Percentiles rank a stretch among this genome's conserved stretches.
These are phyloP conservation scores for Ophion slaviceki DNA, from an alignment of 2,888 invertebrate species.

Conservation along the genomic window DNA sequence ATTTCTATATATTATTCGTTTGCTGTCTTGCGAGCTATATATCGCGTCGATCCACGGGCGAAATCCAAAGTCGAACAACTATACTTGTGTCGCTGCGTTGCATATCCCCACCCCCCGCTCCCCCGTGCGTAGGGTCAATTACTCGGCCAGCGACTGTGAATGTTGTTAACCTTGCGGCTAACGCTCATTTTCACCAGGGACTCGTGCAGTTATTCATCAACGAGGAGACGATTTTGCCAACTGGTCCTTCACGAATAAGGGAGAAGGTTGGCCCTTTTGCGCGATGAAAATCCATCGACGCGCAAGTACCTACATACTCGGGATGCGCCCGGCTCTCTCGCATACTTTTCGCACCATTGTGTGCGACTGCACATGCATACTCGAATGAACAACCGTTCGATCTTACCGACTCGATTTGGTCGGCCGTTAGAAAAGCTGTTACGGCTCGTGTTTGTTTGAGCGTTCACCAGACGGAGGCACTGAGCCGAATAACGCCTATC, in stretches of 20 bases:
- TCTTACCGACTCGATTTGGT: conserved; percentile 62
- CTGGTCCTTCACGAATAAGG: conserved; percentile 4
- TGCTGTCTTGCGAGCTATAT: too few relatives aligned
- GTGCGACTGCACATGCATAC: neutral
- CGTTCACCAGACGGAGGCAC: conserved; percentile 81
- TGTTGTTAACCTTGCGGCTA: conserved; percentile 76
- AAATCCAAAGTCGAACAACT: conserved; percentile 20
- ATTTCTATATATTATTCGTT: too few relatives aligned
- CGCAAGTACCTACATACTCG: too few relatives aligned
- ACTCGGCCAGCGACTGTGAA: conserved; percentile 66
- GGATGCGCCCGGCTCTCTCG: too few relatives aligned
- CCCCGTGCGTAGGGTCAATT: neutral
- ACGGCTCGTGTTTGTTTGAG: conserved; percentile 59
- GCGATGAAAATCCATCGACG: neutral
- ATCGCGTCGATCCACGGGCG: neutral
- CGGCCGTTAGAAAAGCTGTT: conserved; percentile 22
- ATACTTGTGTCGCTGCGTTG: too few relatives aligned
- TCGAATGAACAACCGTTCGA: conserved; percentile 31
- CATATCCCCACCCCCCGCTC: too few relatives aligned
- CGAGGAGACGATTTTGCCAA: conserved; percentile 1
- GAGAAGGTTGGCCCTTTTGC: neutral
- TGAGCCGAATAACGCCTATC: conserved; percentile 43
- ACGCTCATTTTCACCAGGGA: conserved; percentile 50
- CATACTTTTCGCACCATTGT: too few relatives aligned
- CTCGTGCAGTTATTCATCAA: conserved; percentile 18